Evolutionary conservation across 2,888 invertebrate species (phyloP).

Genomic region (Neocrepidodera transversa): DNA sequence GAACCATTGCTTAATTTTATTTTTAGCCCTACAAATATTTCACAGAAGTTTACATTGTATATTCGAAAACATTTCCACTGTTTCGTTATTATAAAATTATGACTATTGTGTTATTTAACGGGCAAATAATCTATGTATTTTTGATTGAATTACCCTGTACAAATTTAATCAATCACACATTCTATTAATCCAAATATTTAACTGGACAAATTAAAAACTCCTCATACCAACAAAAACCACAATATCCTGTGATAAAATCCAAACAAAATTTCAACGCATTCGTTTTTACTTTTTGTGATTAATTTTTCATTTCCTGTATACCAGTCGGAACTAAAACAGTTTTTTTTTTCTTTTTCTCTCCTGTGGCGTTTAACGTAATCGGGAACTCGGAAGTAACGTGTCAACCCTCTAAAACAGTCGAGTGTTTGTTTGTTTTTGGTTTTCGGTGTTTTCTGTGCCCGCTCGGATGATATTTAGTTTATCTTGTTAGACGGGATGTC

Average conservation of each 20-base stretch:
- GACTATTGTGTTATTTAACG: no score
- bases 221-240: conserved; percentile 30
- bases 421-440: conserved; percentile 31
- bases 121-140: no score
- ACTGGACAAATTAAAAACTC: conserved; percentile 28
- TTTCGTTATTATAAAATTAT: no score
- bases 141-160: no score
- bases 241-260: conserved; percentile 38
- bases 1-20: no score
- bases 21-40: no score
- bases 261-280: conserved; percentile 6
- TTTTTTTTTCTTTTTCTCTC: conserved; percentile 21
- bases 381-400: conserved; percentile 1
- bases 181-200: conserved; percentile 29
- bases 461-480: conserved; percentile 30
- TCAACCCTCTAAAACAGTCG: not conserved
- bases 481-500: conserved; percentile 49
- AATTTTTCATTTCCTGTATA: conserved; percentile 36
- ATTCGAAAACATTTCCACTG: no score
- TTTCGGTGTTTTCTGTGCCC: conserved; percentile 1
- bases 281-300: conserved; percentile 30
- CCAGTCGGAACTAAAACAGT: conserved; percentile 20
- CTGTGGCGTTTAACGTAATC: not conserved
- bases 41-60: no score
- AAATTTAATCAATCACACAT: conserved; percentile 13